Conservation (phyloP, 2,113 vertebrate species). For the Oxygymnocypris stewartii region DNA sequence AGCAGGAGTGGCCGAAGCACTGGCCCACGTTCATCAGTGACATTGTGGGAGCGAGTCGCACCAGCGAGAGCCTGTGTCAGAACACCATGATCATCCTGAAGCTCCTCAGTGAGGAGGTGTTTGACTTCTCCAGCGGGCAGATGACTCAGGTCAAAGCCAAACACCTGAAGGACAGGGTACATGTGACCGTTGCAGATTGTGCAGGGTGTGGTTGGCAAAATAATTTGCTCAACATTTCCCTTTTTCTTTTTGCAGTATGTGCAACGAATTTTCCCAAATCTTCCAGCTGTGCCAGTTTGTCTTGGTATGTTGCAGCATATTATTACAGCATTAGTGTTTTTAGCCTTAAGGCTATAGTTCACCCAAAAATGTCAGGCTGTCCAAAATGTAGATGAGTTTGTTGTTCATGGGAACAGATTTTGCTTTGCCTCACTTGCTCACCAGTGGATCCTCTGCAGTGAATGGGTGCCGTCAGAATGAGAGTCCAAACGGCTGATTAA, state of each 20-base stretch:
- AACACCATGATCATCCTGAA: slow-evolving; percentile 99
- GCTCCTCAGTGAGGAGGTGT: slow-evolving; percentile 96
- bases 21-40: slow-evolving; percentile 99
- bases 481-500: too few relatives aligned
- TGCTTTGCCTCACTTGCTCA: too few relatives aligned
- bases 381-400: too few relatives aligned
- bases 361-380: too few relatives aligned
- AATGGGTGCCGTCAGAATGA: too few relatives aligned
- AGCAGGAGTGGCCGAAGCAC: slow-evolving; percentile 99
- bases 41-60: slow-evolving; percentile 97
- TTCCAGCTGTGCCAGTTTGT: slow-evolving; percentile 98
- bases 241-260: slow-evolving; percentile 82
- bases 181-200: neutral
- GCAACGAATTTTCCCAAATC: slow-evolving; percentile 97
- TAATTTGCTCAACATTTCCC: neutral
- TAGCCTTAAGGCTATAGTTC: too few relatives aligned
- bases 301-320: slow-evolving; percentile 80
- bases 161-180: slow-evolving; percentile 91
- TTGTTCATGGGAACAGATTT: too few relatives aligned
- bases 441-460: too few relatives aligned
- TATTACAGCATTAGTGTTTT: neutral
- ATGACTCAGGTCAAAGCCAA: slow-evolving; percentile 96
- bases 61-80: slow-evolving; percentile 97
- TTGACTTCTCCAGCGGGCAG: slow-evolving; percentile 92
- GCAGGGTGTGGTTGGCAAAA: neutral